phyloP scores from a whole-genome alignment of 2,113 vertebrate genomes.

The Saguinus midas region DNA sequence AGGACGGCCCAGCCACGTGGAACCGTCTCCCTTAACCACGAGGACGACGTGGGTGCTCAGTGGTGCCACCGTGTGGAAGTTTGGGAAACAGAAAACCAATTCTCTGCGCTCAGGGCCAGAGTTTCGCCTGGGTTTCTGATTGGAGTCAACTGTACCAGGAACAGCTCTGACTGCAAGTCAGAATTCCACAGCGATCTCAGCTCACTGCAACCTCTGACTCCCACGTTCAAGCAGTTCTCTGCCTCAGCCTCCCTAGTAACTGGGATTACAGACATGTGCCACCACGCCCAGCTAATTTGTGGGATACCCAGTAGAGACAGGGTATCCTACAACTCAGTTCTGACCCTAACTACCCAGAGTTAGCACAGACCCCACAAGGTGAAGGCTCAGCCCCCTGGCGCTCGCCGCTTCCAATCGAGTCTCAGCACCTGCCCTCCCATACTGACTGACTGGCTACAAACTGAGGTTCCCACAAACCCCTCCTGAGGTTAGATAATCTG shows the following conservation, averaged over 20 bases:
- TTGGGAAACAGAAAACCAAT: background rate
- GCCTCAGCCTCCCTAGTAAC: too few species aligned
- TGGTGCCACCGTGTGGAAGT: background rate
- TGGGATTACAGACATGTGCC: too few species aligned
- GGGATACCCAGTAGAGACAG: too few species aligned
- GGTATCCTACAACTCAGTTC: background rate
- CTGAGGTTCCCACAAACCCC: background rate
- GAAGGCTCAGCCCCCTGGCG: background rate
- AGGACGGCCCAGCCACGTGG: too few species aligned
- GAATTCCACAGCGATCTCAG: too few species aligned
- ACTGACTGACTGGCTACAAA: background rate
- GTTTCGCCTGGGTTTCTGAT: background rate
- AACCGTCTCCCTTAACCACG: too few species aligned
- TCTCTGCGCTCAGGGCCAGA: rapidly evolving
- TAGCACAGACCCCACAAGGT: background rate
- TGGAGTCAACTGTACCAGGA: too few species aligned
- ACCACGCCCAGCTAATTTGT: too few species aligned
- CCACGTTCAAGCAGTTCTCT: too few species aligned
- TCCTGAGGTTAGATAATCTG: background rate
- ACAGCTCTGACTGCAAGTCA: too few species aligned
- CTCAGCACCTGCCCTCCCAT: background rate
- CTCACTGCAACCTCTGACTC: too few species aligned
- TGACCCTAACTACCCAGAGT: background rate
- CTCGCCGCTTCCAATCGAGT: background rate
- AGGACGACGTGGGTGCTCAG: background rate